Conservation (phyloP, 2,888 invertebrate species). For the Ophion ventricosus region DNA sequence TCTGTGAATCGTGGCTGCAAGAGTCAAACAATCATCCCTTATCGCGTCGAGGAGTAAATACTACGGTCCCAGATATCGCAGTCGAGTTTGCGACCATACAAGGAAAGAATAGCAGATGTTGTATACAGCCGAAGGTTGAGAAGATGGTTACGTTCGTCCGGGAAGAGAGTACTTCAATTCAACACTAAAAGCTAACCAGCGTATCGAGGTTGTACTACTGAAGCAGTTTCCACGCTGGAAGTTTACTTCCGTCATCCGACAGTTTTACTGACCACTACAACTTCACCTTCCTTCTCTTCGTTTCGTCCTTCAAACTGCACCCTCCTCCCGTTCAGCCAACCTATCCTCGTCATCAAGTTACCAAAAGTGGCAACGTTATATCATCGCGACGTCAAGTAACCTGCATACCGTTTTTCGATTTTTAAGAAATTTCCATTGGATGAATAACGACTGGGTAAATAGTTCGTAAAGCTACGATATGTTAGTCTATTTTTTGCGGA, state of each 20-base stretch:
- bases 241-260: conserved; percentile 43
- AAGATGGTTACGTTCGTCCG: conserved; percentile 52
- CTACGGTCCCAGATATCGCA: conserved; percentile 40
- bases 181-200: conserved; percentile 29
- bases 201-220: conserved; percentile 51
- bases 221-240: conserved; percentile 40
- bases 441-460: too few relatives aligned
- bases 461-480: too few relatives aligned
- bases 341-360: background rate
- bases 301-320: conserved; percentile 1
- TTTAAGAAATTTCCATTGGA: too few relatives aligned
- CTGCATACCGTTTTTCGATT: too few relatives aligned
- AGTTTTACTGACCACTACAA: conserved; percentile 48
- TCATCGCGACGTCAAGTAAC: background rate
- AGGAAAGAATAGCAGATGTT: conserved; percentile 27
- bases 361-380: conserved; percentile 21
- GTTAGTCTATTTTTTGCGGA: too few relatives aligned
- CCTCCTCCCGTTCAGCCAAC: background rate
- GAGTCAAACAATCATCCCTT: conserved; percentile 64
- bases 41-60: conserved; percentile 62
- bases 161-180: conserved; percentile 36
- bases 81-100: conserved; percentile 57
- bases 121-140: conserved; percentile 31
- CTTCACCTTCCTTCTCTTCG: conserved; percentile 11
- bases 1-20: conserved; percentile 19